Evolutionary conservation across 2,113 vertebrate genomes (phyloP), one percentile per base, ranked within the genome.

Genomic region (Planiliza haematocheilus): DNA sequence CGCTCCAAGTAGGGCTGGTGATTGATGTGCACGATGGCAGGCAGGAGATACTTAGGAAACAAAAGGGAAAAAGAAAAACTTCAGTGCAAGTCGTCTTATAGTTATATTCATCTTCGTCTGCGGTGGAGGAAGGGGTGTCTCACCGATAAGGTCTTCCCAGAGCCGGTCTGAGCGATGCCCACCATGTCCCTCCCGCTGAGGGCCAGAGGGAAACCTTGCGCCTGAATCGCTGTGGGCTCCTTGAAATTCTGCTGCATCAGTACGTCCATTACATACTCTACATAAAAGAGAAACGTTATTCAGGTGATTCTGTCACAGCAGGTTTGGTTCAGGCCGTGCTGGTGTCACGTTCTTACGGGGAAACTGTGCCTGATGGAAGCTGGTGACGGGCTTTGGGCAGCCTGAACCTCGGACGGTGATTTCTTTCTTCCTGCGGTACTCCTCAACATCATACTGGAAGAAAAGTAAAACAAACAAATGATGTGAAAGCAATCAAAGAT

Each of bases 91-190:
- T 45, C 0, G 24, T 1, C 7, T 11, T 2, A 5, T n/a, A 14
- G 17, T 36, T n/a, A 11, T 7, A 17, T 57, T 14, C 0, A 6
- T 18, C 3, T 63, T 13, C n/a, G 20, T 64, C 2, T 34, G 16
- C 8, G 24, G n/a, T 12, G 16, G 46, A 38, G 9, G 12, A 70
- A 41, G 45, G 41, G 10, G 0, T 1, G 34, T 53, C 91, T 92
- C 90, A 98, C 97, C 59, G 97, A 94, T 65, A 98, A 85, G 24
- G 98, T 99, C 88, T 99, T 99, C 72, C 98, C 98, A 46, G 98
- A 99, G 72, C 98, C 98, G 0, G 98, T 99, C 90, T 99, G 97
- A 0, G 97, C 97, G 65, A 99, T 99, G 90, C 98, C 98, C 92
- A 99, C 98, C 98, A 99, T 96, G 87, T 99, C 98, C n/a, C 93